These are phyloP conservation scores for Drosophila pectinifera DNA, from an alignment of 1,140 invertebrate species.

Conservation along the genomic window DNA sequence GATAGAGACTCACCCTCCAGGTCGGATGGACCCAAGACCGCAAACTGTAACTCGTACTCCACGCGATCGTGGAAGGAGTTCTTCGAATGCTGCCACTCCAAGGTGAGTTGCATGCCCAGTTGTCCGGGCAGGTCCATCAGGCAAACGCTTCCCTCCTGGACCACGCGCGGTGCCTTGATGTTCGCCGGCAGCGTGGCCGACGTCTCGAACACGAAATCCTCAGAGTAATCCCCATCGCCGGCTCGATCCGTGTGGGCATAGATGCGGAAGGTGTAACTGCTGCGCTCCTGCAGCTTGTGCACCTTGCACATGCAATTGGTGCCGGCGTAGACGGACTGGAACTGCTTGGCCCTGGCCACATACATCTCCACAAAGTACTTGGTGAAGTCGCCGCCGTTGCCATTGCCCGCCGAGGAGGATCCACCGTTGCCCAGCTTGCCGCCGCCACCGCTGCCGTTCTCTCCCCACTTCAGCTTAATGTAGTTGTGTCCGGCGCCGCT, in stretches of 20 bases:
- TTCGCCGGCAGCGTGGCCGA: constrained; percentile 91
- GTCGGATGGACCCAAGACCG: constrained; percentile 45
- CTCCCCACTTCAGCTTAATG: constrained; percentile 94
- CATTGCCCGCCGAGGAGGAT: neutral
- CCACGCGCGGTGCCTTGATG: constrained; percentile 89
- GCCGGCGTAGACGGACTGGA: constrained; percentile 92
- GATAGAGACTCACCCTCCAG: constrained; percentile 45
- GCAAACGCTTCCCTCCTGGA: constrained; percentile 79
- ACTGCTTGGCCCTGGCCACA: constrained; percentile 88
- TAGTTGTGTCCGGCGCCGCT: constrained; percentile 90
- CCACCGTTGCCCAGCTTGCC: constrained; percentile 85
- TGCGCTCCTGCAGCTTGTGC: constrained; percentile 91
- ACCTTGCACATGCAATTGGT: constrained; percentile 91
- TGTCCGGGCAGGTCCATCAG: constrained; percentile 62
- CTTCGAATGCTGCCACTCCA: constrained; percentile 86
- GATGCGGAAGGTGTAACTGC: constrained; percentile 92
- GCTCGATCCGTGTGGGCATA: constrained; percentile 92
- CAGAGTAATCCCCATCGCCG: constrained; percentile 92
- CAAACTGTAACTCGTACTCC: constrained; percentile 80
- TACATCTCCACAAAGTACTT: constrained; percentile 93
- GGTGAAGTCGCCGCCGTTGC: constrained; percentile 86
- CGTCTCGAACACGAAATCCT: constrained; percentile 89
- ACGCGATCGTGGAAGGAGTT: constrained; percentile 80
- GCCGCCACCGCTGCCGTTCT: constrained; percentile 72
- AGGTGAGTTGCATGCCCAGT: constrained; percentile 82